Evolutionary conservation across 2,888 invertebrate genomes (phyloP), one percentile per base, ranked within the genome.

Genomic region (Scaptomyza parva): DNA sequence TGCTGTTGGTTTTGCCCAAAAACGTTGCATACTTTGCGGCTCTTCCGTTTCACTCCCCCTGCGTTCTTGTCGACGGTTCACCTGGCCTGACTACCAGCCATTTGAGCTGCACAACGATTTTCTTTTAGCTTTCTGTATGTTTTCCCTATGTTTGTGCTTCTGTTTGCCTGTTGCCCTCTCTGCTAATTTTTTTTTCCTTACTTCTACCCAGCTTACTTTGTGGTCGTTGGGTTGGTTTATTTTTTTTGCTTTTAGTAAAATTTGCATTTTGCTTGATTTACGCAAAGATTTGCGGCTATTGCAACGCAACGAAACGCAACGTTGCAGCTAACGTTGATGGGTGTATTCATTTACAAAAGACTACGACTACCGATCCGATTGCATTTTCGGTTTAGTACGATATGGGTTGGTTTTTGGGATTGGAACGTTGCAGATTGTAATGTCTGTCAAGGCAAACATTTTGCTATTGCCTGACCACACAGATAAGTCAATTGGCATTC

Each of bases 251-350:
- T 67, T 82, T 69, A 75, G 83, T 60, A 51, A 85, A 83, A 82
- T 85, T 82, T 79, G 70, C 83, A 82, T 82, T 85, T 86, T 86
- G 86, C 84, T 86, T 82, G 83, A 86, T 83, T 86, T 86, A 80
- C 76, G 83, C 83, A 82, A 76, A 82, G 82, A 82, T 82, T 82
- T 86, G 82, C 80, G 82, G 82, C 86, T 83, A 83, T 79, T 80
- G 78, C 82, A 86, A 73, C 85, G 85, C 76, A 81, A 81, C 77
- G 78, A 86, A 86, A 73, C 85, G 85, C 76, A 81, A 81, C 77
- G 68, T 83, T 78, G 78, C 79, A 69, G 69, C 78, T 76, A 81
- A 81, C 75, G 68, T 82, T 83, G 80, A 82, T 86, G 86, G 86
- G 86, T 83, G 82, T 83, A 86, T 82, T 86, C 83, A 83, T 86